Conservation (phyloP, 2,797 vertebrate genomes). For the Schizopygopsis pylzovi region DNA sequence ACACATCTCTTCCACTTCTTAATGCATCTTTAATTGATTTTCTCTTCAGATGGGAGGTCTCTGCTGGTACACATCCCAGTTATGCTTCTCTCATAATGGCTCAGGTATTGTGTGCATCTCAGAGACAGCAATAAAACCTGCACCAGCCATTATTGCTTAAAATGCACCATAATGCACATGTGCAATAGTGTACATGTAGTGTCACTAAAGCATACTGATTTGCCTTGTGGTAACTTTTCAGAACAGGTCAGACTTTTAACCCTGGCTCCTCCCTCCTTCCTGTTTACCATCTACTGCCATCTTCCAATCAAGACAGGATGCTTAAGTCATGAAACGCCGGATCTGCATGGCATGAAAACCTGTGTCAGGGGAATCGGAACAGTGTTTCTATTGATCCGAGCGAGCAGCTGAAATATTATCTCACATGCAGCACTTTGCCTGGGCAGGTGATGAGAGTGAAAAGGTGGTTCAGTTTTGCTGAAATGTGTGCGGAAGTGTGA, state of each 20-base stretch:
- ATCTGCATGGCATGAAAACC: conserved; percentile 73
- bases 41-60: conserved; percentile 26
- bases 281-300: conserved; percentile 70
- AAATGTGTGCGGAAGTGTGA: neutral
- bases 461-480: neutral
- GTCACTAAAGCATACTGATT: neutral
- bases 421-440: conserved; percentile 49
- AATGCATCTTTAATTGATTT: conserved; percentile 44
- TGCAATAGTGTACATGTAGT: neutral
- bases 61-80: conserved; percentile 23
- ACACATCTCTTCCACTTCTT: conserved; percentile 36
- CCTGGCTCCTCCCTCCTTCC: conserved; percentile 34
- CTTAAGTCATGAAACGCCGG: conserved; percentile 71
- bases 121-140: conserved; percentile 9
- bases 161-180: neutral
- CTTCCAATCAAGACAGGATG: conserved; percentile 68
- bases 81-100: conserved; percentile 33
- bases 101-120: neutral
- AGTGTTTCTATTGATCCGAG: conserved; percentile 77
- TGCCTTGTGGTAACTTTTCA: neutral
- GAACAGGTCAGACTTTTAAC: conserved; percentile 7
- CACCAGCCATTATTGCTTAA: neutral
- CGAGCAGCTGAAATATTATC: conserved; percentile 74
- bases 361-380: conserved; percentile 81
- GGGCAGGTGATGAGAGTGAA: conserved; percentile 38